A percentile compares a stretch with the other conserved stretches of the same genome.
Conservation (phyloP, 2,113 vertebrate species). For the Galemys pyrenaicus region DNA sequence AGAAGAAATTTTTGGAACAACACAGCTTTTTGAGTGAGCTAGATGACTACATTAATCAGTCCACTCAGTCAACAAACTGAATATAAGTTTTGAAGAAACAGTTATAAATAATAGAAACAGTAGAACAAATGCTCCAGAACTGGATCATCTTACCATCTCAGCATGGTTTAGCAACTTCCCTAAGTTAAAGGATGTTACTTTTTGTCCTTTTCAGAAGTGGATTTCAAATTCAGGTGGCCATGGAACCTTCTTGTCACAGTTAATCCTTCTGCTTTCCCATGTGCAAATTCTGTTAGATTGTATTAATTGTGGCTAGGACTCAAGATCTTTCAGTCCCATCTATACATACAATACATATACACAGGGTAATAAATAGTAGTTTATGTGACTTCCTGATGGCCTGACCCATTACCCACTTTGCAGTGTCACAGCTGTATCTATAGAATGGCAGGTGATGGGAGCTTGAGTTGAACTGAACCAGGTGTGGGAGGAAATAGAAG, state of each 20-base stretch:
- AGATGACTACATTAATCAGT: background rate
- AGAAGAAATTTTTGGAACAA: background rate
- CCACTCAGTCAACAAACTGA: background rate
- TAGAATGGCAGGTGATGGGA: background rate
- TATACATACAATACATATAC: background rate
- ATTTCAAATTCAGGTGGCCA: background rate
- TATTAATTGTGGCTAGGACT: background rate
- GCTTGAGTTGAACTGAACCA: background rate
- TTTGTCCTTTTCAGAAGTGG: background rate
- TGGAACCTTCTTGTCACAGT: background rate
- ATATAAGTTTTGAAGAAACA: background rate
- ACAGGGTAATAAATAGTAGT: background rate
- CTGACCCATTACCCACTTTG: background rate
- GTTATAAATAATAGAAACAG: background rate
- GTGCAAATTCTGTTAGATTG: background rate
- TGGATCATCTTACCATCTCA: fast-evolving
- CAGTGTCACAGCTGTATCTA: background rate
- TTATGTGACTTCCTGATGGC: background rate
- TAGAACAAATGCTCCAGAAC: background rate
- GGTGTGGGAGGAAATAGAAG: background rate
- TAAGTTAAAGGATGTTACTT: background rate
- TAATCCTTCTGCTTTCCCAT: background rate
- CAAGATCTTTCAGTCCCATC: background rate
- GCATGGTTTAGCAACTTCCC: background rate
- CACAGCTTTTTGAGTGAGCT: background rate